Evolutionary conservation across 1,140 invertebrate species (phyloP), one percentile per base, ranked within the genome.

Genomic region (Diachasmimorpha longicaudata): DNA sequence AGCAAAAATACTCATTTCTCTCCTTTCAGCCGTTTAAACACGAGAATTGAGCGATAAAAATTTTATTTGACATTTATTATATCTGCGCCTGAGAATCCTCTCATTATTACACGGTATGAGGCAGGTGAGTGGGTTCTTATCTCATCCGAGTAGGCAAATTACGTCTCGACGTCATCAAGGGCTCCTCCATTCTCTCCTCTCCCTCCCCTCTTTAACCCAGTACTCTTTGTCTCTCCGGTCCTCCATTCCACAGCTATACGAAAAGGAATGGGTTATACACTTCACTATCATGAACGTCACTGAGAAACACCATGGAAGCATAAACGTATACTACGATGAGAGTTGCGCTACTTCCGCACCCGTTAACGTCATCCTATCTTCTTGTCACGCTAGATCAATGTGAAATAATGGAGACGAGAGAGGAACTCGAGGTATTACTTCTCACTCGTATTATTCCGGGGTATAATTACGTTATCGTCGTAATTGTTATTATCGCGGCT

Each of bases 141-240:
- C 72, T 67, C 39, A 25, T 44, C 72, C 39, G 55, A 76, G 68
- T 23, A 66, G 52, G 74, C 74, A 63, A 76, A 76, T 76, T 76
- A 76, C 74, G 74, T 52, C 74, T 71, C 66, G 70, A 71, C 74
- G 74, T 70, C 74, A 76, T 76, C 70, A 76, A 76, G 74, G 74
- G 46, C 68, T 58, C 74, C 67, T 48, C 69, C 67, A 48, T 70
- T 69, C 67, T 75, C 37, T 39, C 63, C 42, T 76, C 46, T 63
- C 16, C 31, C n/a, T 48, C 36, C 36, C 23, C 14, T 13, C 46
- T 11, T 16, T 23, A 23, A 6, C 71, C 14, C 21, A 31, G 42
- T 36, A 9, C 23, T 46, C 58, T 25, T 37, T n/a, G n/a, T 44
- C 46, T 37, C 19, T 72, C 71, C 36, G 31, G 31, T 19, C 69